A percentile compares a stretch with the other conserved stretches of the same genome.
These are phyloP conservation scores for Sarcophilus harrisii DNA, from an alignment of 2,797 vertebrate genomes.

Conservation along the genomic window DNA sequence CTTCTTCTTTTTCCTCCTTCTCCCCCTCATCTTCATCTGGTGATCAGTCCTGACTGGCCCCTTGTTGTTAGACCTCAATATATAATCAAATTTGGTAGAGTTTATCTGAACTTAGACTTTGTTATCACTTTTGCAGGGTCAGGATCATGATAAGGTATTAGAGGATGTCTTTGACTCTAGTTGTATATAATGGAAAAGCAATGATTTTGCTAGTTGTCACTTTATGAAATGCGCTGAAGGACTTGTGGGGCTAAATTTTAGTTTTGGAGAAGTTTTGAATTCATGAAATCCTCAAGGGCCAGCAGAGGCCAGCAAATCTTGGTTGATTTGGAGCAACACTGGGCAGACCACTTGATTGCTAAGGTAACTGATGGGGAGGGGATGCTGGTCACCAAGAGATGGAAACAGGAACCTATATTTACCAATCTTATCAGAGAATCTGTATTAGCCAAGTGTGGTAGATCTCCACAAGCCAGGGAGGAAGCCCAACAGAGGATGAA, in stretches of 20 bases:
- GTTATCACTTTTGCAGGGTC: not conserved
- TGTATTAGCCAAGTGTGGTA: not conserved
- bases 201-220: not conserved
- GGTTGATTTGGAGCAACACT: not conserved
- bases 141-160: not conserved
- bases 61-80: not conserved
- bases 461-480: not conserved
- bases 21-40: not conserved
- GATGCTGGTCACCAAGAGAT: not conserved
- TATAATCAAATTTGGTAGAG: not conserved
- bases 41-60: not conserved
- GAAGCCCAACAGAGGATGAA: not conserved
- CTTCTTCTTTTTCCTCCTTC: too few relatives aligned
- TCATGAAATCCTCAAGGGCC: not conserved
- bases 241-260: not conserved
- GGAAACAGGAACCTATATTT: not conserved
- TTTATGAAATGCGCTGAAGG: not conserved
- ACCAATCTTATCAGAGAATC: not conserved
- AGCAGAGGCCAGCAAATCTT: not conserved
- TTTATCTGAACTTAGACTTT: not conserved
- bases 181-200: not conserved
- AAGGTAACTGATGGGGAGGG: not conserved
- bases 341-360: not conserved
- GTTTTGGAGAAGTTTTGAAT: not conserved
- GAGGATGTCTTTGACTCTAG: not conserved